Percentiles rank a stretch among this genome's conserved stretches.
Evolutionary conservation across 2,113 vertebrate species (phyloP).

Genomic region (Microcebus lehilahytsara): DNA sequence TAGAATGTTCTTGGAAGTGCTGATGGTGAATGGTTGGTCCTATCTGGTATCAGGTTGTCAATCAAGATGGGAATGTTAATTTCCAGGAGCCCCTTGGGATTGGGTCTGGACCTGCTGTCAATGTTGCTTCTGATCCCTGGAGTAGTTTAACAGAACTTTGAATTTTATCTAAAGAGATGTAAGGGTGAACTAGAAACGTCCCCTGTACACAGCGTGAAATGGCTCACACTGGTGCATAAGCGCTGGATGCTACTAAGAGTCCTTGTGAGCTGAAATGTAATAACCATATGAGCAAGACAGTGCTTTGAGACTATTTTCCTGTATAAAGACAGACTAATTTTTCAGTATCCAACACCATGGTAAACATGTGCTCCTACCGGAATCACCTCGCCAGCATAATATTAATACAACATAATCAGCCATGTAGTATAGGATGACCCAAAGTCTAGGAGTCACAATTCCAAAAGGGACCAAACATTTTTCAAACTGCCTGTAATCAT

Average conservation of each 20-base stretch:
- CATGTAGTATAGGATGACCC: neutral
- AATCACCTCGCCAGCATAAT: neutral
- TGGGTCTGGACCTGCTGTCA: no score
- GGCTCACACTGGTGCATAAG: accelerated
- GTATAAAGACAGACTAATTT: neutral
- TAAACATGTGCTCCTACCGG: accelerated
- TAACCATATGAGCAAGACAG: accelerated
- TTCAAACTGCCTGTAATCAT: neutral
- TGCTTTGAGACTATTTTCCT: neutral
- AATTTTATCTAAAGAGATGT: neutral
- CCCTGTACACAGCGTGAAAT: accelerated
- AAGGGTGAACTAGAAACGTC: no score
- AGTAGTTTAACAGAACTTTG: neutral
- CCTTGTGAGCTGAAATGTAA: neutral
- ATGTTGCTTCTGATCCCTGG: neutral
- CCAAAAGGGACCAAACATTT: neutral
- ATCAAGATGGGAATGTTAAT: neutral
- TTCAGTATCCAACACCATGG: no score
- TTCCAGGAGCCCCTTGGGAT: accelerated
- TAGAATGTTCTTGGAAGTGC: neutral
- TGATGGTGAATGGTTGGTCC: accelerated
- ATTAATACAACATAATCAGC: accelerated
- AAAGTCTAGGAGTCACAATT: neutral
- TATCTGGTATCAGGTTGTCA: no score
- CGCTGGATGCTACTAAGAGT: accelerated